A percentile compares a stretch with the other conserved stretches of the same genome.
Conservation (phyloP, 2,888 invertebrate genomes). For the Neoaliturus tenellus region DNA sequence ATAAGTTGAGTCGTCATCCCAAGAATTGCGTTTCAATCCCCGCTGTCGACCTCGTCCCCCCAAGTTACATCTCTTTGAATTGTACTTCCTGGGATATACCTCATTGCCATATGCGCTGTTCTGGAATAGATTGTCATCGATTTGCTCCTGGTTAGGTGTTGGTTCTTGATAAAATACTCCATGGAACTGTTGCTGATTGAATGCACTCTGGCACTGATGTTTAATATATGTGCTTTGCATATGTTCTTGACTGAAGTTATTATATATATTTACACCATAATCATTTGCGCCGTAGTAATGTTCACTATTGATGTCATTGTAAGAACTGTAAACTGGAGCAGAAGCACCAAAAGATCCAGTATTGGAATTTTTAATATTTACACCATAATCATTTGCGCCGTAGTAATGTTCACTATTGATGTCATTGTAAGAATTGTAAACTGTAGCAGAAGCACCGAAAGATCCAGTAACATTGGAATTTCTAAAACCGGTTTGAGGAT, state of each 20-base stretch:
- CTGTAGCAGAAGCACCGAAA: neutral
- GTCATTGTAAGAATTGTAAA: neutral
- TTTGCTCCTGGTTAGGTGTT: neutral
- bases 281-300: neutral
- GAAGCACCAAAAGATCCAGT: neutral
- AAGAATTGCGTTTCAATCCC: slow-evolving; percentile 17
- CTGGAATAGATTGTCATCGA: neutral
- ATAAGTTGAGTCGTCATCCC: neutral
- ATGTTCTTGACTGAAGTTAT: neutral
- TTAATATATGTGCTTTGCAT: neutral
- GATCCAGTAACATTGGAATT: neutral
- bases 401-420: neutral
- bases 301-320: neutral
- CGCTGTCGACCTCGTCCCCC: neutral
- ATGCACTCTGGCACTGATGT: neutral
- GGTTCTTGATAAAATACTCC: neutral
- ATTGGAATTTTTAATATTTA: neutral
- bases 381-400: no score
- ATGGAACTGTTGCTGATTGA: neutral
- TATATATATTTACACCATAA: neutral
- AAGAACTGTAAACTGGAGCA: neutral
- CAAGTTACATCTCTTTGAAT: neutral
- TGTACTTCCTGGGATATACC: neutral
- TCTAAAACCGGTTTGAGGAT: neutral
- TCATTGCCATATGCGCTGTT: neutral